Evolutionary conservation across 2,113 vertebrate genomes (phyloP).

Genomic region (Campylorhamphus procurvoides): DNA sequence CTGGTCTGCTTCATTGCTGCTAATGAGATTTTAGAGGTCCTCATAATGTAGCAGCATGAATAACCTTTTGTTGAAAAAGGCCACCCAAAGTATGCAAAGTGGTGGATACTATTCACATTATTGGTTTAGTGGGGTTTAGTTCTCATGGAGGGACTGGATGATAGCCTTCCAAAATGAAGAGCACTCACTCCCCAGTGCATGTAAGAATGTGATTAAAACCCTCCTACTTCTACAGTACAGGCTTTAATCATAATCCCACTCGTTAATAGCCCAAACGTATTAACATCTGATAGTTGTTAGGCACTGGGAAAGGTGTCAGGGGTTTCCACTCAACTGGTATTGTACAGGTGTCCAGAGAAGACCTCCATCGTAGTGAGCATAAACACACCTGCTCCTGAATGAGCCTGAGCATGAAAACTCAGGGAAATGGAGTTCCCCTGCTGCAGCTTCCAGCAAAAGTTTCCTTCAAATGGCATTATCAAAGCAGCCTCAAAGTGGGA

Average conservation of each 20-base stretch:
- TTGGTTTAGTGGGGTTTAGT: neutral
- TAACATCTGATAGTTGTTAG: conserved; percentile 26
- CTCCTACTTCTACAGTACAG: neutral
- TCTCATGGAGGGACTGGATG: conserved; percentile 20
- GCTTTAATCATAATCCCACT: neutral
- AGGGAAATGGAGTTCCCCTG: neutral
- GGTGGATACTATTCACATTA: neutral
- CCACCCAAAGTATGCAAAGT: conserved; percentile 32
- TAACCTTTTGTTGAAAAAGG: conserved; percentile 45
- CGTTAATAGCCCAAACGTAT: neutral
- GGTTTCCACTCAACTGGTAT: neutral
- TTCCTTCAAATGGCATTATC: neutral
- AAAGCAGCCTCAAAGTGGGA: neutral
- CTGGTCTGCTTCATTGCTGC: conserved; percentile 50
- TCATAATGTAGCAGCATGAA: neutral
- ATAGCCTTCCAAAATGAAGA: neutral
- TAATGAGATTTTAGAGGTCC: conserved; percentile 46
- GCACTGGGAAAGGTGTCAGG: neutral
- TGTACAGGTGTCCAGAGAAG: conserved; percentile 24
- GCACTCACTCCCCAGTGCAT: neutral
- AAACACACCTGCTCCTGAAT: neutral
- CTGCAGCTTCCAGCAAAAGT: neutral
- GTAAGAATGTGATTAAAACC: neutral
- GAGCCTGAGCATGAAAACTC: neutral
- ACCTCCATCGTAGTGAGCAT: neutral